Evolutionary conservation across 23 tunicate species (phyloP), one percentile per base, ranked within the genome.

Genomic region (Ascidia mentula): DNA sequence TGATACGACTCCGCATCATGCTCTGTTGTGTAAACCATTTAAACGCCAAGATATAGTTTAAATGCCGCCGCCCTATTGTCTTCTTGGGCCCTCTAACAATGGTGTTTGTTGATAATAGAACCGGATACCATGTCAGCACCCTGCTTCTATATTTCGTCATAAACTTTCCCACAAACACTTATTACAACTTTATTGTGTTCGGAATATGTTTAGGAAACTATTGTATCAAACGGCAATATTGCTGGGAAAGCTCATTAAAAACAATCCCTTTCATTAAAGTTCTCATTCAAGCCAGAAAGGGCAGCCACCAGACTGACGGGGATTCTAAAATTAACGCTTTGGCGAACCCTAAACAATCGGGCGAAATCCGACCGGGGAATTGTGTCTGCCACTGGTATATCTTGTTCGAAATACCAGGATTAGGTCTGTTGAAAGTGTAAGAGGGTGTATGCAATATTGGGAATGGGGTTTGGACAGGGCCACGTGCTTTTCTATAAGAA

Each of bases 1-100:
- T n/a, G n/a, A n/a, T n/a, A 20, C 13, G 13, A 53, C 1, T 53
- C 24, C 65, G 65, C 65, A 28, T 53, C 24, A 9, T 28, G 4
- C 28, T 5, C 28, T 53, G 86, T 82, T 73, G 38, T 73, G 39
- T 40, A 40, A 82, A 69, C 86, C 18, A 30, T 82, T 82, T 82
- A 73, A 82, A 35, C 24, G 72, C 72, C 36, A 32, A 45, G 31
- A 73, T 18, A 26, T 72, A 36, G 42, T 82, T 82, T 82, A 73
- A 73, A 82, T 73, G 45, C 42, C 79, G 65, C 22, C 7, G 24
- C 24, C 2, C 24, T 53, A 53, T 53, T 53, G 65, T 53, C 13
- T n/a, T n/a, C 65, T 5, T 28, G 65, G 12, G 12, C 12, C 65
- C 2, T 53, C 65, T 20, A 53, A 53, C 65, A 53, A 53, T 20